These are phyloP conservation scores for Actinia tenebrosa DNA, from an alignment of 64 coral and sea anemone genomes.

Conservation along the genomic window DNA sequence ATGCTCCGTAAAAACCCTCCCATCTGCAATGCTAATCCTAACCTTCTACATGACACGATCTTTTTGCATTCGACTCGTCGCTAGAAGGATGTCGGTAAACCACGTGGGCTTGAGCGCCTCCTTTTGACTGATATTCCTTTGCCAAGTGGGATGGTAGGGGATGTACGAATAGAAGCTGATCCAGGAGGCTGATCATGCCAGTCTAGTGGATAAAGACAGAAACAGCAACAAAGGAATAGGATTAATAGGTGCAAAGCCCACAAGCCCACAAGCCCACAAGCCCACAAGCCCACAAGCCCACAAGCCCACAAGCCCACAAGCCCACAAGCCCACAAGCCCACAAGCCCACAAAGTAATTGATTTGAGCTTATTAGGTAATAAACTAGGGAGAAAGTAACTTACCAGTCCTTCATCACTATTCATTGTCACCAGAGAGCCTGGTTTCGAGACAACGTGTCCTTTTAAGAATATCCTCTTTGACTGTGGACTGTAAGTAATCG, in stretches of 20 bases:
- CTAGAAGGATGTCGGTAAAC: conserved; percentile 23
- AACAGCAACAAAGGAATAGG: background rate
- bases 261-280: background rate
- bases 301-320: background rate
- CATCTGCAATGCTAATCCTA: background rate
- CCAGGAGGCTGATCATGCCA: conserved; percentile 49
- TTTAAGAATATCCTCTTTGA: conserved; percentile 12
- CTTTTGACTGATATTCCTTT: conserved; percentile 24
- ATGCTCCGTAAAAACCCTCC: too few relatives aligned
- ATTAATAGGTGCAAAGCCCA: background rate
- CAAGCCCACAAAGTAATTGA: too few relatives aligned
- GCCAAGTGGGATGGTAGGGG: conserved; percentile 45
- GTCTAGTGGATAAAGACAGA: conserved; percentile 6
- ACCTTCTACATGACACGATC: conserved; percentile 3
- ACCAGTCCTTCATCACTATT: conserved; percentile 43
- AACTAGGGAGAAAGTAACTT: background rate
- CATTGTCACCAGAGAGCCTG: conserved; percentile 38
- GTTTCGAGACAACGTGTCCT: conserved; percentile 51
- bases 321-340: too few relatives aligned
- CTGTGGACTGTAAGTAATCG: conserved; percentile 7
- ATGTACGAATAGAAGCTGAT: conserved; percentile 44
- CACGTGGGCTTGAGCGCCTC: conserved; percentile 38
- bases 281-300: too few relatives aligned
- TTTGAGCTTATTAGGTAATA: too few relatives aligned
- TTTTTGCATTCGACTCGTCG: background rate